Percentiles rank a stretch among this genome's conserved stretches.
Evolutionary conservation across 2,888 invertebrate species (phyloP).

Genomic region (Malthinus seriepunctatus): DNA sequence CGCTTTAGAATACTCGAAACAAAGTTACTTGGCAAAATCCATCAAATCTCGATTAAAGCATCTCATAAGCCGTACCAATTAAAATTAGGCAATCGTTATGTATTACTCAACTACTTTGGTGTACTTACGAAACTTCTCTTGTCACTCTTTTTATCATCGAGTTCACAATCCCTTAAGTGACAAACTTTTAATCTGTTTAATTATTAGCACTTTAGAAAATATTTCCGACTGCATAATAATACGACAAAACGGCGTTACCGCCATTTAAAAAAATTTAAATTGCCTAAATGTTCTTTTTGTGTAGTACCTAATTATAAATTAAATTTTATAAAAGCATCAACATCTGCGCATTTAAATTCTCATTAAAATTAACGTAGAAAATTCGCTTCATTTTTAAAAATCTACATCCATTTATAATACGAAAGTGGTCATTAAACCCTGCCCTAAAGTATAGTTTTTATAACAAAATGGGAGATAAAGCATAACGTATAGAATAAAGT

Average conservation of each 20-base stretch:
- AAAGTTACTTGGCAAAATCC: too few relatives aligned
- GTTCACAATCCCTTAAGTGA: slow-evolving; percentile 1
- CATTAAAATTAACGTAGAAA: slow-evolving; percentile 21
- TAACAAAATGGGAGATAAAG: slow-evolving; percentile 7
- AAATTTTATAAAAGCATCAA: slow-evolving; percentile 1
- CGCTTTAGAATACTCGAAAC: too few relatives aligned
- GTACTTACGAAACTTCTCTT: not conserved
- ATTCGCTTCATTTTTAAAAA: slow-evolving; percentile 16
- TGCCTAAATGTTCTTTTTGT: too few relatives aligned
- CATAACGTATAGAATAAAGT: slow-evolving; percentile 36
- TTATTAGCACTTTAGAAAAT: slow-evolving; percentile 4
- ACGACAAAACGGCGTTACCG: too few relatives aligned
- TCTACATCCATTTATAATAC: slow-evolving; percentile 20
- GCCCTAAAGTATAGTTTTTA: slow-evolving; percentile 21
- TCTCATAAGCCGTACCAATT: not conserved
- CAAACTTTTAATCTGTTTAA: slow-evolving; percentile 5
- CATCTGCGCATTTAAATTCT: slow-evolving; percentile 21
- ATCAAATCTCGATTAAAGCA: too few relatives aligned
- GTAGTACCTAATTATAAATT: not conserved
- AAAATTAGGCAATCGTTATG: not conserved
- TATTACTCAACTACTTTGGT: not conserved
- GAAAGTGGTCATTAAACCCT: slow-evolving; percentile 22
- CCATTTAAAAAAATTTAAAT: too few relatives aligned
- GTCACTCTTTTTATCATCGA: slow-evolving; percentile 1
- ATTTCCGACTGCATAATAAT: slow-evolving; percentile 2